Conservation (phyloP, 1,140 invertebrate genomes). For the Drosophila murphyi region DNA sequence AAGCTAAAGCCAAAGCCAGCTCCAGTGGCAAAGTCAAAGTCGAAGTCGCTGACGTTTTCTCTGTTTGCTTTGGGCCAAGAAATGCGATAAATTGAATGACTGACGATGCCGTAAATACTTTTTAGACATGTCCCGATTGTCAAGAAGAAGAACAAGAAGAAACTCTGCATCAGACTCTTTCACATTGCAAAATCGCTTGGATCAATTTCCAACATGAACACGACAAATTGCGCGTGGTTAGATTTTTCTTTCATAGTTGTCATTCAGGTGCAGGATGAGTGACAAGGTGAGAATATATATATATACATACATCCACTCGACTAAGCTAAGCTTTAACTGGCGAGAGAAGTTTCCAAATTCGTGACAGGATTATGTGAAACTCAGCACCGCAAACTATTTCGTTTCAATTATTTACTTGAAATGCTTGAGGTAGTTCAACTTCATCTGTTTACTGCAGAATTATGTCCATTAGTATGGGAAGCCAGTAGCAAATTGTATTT, state of each 20-base stretch:
- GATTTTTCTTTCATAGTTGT: slow-evolving; percentile 64
- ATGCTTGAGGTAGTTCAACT: not conserved
- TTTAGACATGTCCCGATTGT: slow-evolving; percentile 64
- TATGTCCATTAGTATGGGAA: too few relatives aligned
- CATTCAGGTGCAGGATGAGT: slow-evolving; percentile 12
- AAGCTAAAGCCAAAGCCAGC: slow-evolving; percentile 26
- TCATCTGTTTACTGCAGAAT: too few relatives aligned
- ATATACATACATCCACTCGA: not conserved
- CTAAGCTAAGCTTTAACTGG: slow-evolving; percentile 22
- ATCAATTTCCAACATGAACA: slow-evolving; percentile 50
- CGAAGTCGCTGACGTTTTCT: slow-evolving; percentile 48
- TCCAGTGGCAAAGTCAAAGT: slow-evolving; percentile 1
- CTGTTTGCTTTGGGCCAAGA: slow-evolving; percentile 63
- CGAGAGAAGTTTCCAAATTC: slow-evolving; percentile 21
- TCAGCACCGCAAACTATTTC: slow-evolving; percentile 16
- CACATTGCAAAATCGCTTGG: slow-evolving; percentile 35
- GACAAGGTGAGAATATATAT: slow-evolving; percentile 41
- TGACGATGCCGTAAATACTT: slow-evolving; percentile 81
- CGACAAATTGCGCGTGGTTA: slow-evolving; percentile 80
- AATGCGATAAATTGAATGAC: slow-evolving; percentile 82
- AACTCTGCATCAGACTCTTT: slow-evolving; percentile 29
- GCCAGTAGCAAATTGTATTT: too few relatives aligned
- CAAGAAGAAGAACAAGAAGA: slow-evolving; percentile 23
- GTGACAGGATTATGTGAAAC: slow-evolving; percentile 30
- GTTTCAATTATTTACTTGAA: not conserved